Percentiles rank a stretch among this genome's conserved stretches.
These are phyloP conservation scores for Clupea harengus DNA, from an alignment of 2,113 vertebrate species.

Conservation along the genomic window DNA sequence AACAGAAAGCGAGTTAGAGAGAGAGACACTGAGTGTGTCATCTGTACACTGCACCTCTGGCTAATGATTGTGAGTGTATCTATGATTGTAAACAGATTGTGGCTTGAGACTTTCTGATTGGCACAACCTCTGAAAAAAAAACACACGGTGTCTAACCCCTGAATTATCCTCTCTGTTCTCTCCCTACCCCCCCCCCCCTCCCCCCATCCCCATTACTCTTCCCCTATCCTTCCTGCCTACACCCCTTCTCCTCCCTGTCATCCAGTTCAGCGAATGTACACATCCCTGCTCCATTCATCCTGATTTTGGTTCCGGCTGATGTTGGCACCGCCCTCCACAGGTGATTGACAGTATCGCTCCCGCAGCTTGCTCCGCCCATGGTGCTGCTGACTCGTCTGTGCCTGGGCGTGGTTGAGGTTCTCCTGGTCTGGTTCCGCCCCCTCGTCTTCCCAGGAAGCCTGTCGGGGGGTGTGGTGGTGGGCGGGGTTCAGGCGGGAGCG, in stretches of 20 bases:
- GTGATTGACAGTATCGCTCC: conserved; percentile 79
- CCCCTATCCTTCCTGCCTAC: conserved; percentile 33
- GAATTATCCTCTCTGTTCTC: neutral
- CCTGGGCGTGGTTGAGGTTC: conserved; percentile 76
- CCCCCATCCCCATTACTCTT: too few species aligned
- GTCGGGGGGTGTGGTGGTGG: conserved; percentile 71
- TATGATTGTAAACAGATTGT: conserved; percentile 71
- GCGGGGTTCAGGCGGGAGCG: conserved; percentile 66
- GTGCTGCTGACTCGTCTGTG: conserved; percentile 64
- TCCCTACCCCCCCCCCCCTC: neutral
- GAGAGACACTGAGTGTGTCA: conserved; percentile 17
- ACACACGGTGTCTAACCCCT: neutral
- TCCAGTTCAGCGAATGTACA: conserved; percentile 82
- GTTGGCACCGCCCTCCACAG: conserved; percentile 70
- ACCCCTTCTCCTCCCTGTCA: neutral
- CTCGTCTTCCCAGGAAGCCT: conserved; percentile 84
- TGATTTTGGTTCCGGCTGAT: conserved; percentile 77
- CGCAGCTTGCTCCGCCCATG: conserved; percentile 82
- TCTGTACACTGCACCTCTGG: conserved; percentile 43
- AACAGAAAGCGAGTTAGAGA: neutral
- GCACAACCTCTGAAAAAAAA: conserved; percentile 40
- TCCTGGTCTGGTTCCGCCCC: conserved; percentile 83
- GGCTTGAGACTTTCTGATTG: conserved; percentile 57
- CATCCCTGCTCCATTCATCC: conserved; percentile 87
- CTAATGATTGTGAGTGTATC: conserved; percentile 51